A percentile compares a stretch with the other conserved stretches of the same genome.
phyloP scores from a whole-genome alignment of 2,888 invertebrate species.

The Andrena praecox region DNA sequence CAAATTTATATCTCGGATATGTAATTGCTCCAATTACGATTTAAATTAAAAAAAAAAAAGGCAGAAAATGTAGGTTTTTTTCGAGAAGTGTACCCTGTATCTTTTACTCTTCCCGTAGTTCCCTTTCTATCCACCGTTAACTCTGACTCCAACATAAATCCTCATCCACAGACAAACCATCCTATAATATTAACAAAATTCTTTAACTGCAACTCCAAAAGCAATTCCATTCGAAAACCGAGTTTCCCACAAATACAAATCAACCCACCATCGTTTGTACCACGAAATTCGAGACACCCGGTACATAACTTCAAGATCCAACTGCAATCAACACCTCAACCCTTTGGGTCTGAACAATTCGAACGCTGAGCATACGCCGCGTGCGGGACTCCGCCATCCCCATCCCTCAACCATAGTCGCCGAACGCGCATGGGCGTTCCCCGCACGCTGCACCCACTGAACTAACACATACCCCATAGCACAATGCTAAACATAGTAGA shows the following conservation, averaged over 20 bases:
- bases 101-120: constrained; percentile 49
- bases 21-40: too few relatives aligned
- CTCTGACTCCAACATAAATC: neutral
- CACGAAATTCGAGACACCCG: neutral
- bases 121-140: neutral
- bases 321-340: neutral
- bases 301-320: neutral
- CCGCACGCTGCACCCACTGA: too few relatives aligned
- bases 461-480: too few relatives aligned
- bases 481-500: too few relatives aligned
- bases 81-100: constrained; percentile 54
- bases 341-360: neutral
- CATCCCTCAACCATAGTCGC: too few relatives aligned
- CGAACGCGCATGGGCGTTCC: too few relatives aligned
- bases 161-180: neutral
- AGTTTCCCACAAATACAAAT: too few relatives aligned
- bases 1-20: too few relatives aligned
- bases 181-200: too few relatives aligned
- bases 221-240: too few relatives aligned
- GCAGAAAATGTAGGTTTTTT: neutral
- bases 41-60: neutral
- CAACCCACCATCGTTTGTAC: neutral
- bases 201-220: too few relatives aligned
- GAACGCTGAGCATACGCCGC: neutral
- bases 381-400: neutral